Evolutionary conservation across 92 coral and sea anemone species (phyloP).

Genomic region (Epizoanthus scotinus): DNA sequence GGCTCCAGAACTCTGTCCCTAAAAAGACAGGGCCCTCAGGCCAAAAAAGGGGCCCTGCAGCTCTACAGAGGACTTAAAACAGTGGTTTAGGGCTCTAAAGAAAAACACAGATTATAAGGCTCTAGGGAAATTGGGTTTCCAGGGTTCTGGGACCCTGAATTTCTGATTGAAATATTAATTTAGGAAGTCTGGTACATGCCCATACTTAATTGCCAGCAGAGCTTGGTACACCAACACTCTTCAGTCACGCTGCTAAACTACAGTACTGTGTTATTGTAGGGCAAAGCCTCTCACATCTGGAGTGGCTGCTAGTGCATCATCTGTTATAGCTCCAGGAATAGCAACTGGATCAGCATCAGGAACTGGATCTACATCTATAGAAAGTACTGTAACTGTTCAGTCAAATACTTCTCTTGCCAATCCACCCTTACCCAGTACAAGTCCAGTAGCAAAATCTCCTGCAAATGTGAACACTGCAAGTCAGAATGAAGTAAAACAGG

Average conservation of each 20-base stretch:
- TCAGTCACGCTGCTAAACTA: not conserved
- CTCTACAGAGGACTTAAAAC: too few species aligned
- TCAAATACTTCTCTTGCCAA: not conserved
- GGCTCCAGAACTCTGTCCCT: too few species aligned
- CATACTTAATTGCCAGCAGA: too few species aligned
- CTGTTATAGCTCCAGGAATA: constrained; percentile 3
- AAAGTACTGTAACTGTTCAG: constrained; percentile 22
- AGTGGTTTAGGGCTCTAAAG: too few species aligned
- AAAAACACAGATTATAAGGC: too few species aligned
- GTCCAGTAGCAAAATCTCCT: not conserved
- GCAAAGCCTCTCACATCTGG: constrained; percentile 37
- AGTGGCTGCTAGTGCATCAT: constrained; percentile 35
- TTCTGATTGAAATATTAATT: too few species aligned
- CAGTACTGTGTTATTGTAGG: constrained; percentile 6
- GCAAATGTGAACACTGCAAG: not conserved
- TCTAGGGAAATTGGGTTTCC: too few species aligned
- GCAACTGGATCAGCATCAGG: constrained; percentile 36
- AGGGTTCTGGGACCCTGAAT: too few species aligned
- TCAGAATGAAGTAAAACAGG: constrained; percentile 21
- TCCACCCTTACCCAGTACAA: constrained; percentile 3
- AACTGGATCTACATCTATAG: constrained; percentile 28
- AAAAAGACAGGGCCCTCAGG: too few species aligned
- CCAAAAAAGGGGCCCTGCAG: too few species aligned
- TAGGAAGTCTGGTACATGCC: too few species aligned
- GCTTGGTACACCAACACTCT: too few species aligned